Evolutionary conservation across 2,888 invertebrate genomes (phyloP), one percentile per base, ranked within the genome.

Genomic region (Ormia ochracea): DNA sequence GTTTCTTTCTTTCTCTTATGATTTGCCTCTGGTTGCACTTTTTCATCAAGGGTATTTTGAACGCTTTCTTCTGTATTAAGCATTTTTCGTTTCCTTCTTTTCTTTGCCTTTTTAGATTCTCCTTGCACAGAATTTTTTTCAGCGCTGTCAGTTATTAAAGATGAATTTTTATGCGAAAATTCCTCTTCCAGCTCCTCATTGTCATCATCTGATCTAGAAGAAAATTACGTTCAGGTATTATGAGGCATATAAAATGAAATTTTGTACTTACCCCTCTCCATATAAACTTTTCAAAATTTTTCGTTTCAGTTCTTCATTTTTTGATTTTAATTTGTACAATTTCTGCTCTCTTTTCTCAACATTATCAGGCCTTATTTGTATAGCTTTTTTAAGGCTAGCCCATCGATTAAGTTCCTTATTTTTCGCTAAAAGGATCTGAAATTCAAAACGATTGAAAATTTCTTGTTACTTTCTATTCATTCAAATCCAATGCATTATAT

Each of bases 391-490:
- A 4, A 98, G 90, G 0, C 98, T 96, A 83, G 95, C 97, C 99
- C 99, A 99, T 84, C 94, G 93, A 85, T 99, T 99, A 7, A 99
- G 90, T 89, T 99, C 98, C 83, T 93, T 94, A 88, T 99, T 99
- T 86, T 96, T 95, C 0, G 98, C 97, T 84, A 93, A 90, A 72
- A 99, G 91, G 85, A 99, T 97, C 96, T 97, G 86, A 21, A 90
- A 21, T 90, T 45, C 89, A 26, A 26, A 28, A 28, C n/a, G 1
- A n/a, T n/a, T n/a, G n/a, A n/a, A n/a, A n/a, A n/a, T n/a, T n/a
- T n/a, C n/a, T n/a, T n/a, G n/a, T n/a, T n/a, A n/a, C n/a, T n/a
- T n/a, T n/a, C n/a, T n/a, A n/a, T n/a, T n/a, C n/a, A n/a, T n/a
- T n/a, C n/a, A n/a, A n/a, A n/a, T n/a, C n/a, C n/a, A n/a, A n/a